Evolutionary conservation across 1,140 invertebrate species (phyloP), one percentile per base, ranked within the genome.

Genomic region (Neuroterus valhalla): DNA sequence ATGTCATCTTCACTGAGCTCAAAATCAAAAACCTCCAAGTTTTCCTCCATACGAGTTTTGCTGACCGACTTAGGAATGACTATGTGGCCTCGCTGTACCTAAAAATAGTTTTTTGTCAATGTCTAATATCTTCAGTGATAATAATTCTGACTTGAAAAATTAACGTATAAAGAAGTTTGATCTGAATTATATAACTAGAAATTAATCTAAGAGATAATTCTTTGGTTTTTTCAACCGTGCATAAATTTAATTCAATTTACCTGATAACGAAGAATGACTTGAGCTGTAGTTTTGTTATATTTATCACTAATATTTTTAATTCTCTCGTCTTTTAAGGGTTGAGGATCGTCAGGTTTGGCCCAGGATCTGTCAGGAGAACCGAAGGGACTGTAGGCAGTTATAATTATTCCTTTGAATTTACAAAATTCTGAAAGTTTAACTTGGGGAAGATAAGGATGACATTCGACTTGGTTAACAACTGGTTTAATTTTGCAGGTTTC

Each of bases 61-160:
- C 92, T 96, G 0, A 95, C 93, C 1, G 95, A 96, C 87, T 98
- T 98, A 2, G 96, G 96, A 80, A 98, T 94, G 0, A 95, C 93
- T 31, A 94, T 90, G 26, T 96, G 91, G 5, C 94, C 95, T 68
- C 94, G 91, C 82, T 97, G 94, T 70, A 96, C 84, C 92, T 95
- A 80, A 70, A 86, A 85, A 70, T 71, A 21, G 73, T 31, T 62
- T 62, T n/a, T 38, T 62, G 31, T 5, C 31, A 38, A 8, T 62
- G 15, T 6, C 0, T 6, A 26, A 2, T 62, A 12, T 62, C 26
- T 8, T 15, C 15, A 14, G 12, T 62, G 55, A 62, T 62, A 38
- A 62, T 31, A n/a, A 31, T 38, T 38, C 31, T 10, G 6, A 0
- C 10, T 38, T 38, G 6, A 10, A 38, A 38, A 38, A 42, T 38